Evolutionary conservation across 2,888 invertebrate genomes (phyloP), one percentile per base, ranked within the genome.

Genomic region (Hirtodrosophila trivittata): DNA sequence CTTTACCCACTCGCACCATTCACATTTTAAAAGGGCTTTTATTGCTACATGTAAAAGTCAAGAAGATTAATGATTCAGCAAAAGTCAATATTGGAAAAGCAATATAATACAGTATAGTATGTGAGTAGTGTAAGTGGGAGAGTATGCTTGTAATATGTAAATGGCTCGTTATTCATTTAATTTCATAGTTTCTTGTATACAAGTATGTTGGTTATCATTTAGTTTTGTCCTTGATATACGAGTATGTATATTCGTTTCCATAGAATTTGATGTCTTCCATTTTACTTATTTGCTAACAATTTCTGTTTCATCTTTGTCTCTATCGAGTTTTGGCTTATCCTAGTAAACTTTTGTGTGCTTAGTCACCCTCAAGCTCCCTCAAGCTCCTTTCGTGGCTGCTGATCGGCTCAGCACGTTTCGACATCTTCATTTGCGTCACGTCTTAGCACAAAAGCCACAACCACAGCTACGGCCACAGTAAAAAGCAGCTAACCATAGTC

Each of bases 381-480:
- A 13, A 18, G 5, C 9, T 26, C 21, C 9, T 5, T 8, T 9
- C 16, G 7, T 12, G 16, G 2, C 14, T 9, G 21, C 21, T 45
- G 55, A 66, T 42, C 42, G 16, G 21, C 30, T 38, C 16, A 26
- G 41, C 73, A 76, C 76, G 64, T 73, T 65, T 63, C 33, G 63
- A 55, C 60, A 58, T 75, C 72, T 57, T 52, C 62, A 68, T 63
- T 68, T 72, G 76, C 65, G 68, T 75, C 59, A 77, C 78, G 78
- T 71, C 52, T 56, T 37, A 18, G 38, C 45, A 39, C 28, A 26
- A 42, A 65, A 60, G 12, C 57, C 41, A 37, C 50, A 35, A 41
- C 57, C 66, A 41, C 66, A 74, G 43, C 14, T 46, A 41, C 32
- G 26, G 26, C 39, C 12, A 13, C 12, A 35, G 35, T 1, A 66